Percentiles rank a stretch among this genome's conserved stretches.
Conservation (phyloP, 2,797 vertebrate genomes). For the Trichosurus vulpecula region DNA sequence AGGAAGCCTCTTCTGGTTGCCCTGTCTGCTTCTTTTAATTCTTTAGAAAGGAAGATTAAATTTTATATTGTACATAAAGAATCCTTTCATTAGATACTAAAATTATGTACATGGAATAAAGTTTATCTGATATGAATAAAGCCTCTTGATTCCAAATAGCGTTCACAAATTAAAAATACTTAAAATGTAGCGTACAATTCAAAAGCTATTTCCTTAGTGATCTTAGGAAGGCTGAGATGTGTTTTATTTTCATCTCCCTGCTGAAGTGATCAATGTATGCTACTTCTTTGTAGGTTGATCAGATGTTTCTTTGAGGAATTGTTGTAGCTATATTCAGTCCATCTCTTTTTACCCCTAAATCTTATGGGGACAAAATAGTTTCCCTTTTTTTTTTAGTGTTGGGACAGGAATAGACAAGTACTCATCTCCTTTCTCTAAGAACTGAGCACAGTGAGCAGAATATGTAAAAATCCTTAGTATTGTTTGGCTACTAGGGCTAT, state of each 20-base stretch:
- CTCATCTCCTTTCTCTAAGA: background rate
- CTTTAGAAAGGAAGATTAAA: background rate
- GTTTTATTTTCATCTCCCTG: background rate
- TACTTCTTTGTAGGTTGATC: background rate
- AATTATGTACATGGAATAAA: background rate
- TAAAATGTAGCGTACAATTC: background rate
- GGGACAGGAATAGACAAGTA: background rate
- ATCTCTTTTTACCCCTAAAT: background rate
- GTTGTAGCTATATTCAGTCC: background rate
- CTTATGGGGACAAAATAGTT: background rate
- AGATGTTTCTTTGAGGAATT: background rate
- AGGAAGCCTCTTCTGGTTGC: background rate
- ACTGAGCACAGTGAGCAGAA: background rate
- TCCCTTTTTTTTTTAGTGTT: background rate
- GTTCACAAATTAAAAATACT: background rate
- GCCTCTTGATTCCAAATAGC: background rate
- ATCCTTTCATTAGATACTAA: background rate
- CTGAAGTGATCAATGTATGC: background rate
- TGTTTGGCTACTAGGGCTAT: background rate
- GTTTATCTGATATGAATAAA: background rate
- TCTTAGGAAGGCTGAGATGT: background rate
- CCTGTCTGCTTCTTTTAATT: constrained; percentile 30
- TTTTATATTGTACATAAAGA: background rate
- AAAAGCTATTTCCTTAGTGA: background rate
- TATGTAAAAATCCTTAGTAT: background rate